A percentile compares a stretch with the other conserved stretches of the same genome.
Evolutionary conservation across 2,113 vertebrate species (phyloP).

Genomic region (Tychaedon coryphoeus): DNA sequence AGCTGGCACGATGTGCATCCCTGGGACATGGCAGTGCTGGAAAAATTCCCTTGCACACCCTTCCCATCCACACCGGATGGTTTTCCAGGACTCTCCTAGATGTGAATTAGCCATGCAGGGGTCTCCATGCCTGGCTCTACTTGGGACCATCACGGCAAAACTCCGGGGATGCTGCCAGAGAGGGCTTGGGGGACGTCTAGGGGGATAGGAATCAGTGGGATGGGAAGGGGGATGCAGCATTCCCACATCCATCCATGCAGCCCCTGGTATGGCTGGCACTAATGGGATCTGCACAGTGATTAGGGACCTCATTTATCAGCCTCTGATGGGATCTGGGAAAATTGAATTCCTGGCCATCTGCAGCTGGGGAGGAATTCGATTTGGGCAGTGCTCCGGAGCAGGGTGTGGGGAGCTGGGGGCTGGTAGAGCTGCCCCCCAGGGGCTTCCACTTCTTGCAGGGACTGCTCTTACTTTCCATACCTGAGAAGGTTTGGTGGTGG

Average conservation of each 20-base stretch:
- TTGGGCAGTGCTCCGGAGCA: background rate
- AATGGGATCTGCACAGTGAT: background rate
- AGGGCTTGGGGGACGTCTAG: accelerated
- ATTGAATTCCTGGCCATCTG: slow-evolving; percentile 54
- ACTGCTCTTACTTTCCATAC: background rate
- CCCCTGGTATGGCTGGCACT: accelerated
- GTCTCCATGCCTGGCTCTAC: background rate
- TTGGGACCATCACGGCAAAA: background rate
- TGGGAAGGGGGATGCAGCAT: background rate
- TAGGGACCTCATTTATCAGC: background rate
- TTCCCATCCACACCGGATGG: background rate
- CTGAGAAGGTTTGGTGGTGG: background rate
- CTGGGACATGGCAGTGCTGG: background rate
- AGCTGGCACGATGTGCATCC: background rate
- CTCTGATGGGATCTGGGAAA: slow-evolving; percentile 24
- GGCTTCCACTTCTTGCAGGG: background rate
- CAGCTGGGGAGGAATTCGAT: slow-evolving; percentile 21
- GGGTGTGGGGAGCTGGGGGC: background rate
- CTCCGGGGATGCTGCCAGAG: background rate
- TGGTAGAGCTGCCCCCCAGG: background rate
- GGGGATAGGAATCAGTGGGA: background rate
- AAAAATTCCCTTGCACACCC: background rate
- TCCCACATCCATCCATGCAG: background rate
- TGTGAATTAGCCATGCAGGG: background rate
- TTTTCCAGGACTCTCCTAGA: background rate